Evolutionary conservation across 2,888 invertebrate genomes (phyloP).

Genomic region (Nezara viridula): DNA sequence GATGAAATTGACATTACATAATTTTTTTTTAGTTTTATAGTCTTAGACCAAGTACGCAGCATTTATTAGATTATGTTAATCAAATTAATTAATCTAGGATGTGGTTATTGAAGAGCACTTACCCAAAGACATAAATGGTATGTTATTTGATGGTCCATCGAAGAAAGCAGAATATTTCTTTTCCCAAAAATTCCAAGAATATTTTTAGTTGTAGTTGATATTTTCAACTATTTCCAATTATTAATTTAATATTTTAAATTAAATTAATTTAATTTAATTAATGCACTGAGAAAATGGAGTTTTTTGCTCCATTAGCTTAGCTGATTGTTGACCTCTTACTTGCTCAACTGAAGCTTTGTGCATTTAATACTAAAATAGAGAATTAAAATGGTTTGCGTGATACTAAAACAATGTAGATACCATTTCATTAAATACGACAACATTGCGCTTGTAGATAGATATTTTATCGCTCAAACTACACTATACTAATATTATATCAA

Average conservation of each 20-base stretch:
- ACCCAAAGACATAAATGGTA: conserved; percentile 13
- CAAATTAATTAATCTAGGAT: background rate
- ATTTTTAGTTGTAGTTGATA: background rate
- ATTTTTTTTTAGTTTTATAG: background rate
- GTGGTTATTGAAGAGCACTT: conserved; percentile 15
- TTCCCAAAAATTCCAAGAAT: background rate
- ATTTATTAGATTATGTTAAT: conserved; percentile 19
- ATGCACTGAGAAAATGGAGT: background rate
- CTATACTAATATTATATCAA: background rate
- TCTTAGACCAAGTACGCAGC: conserved; percentile 47
- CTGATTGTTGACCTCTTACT: background rate
- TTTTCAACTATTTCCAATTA: background rate
- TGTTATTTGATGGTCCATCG: background rate
- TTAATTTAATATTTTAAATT: background rate
- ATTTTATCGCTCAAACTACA: background rate
- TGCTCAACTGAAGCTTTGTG: conserved; percentile 3
- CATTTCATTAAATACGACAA: background rate
- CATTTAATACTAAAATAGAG: background rate
- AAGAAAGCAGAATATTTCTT: background rate
- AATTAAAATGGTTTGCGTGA: background rate
- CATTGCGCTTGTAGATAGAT: background rate
- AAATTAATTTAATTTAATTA: background rate
- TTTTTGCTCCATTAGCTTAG: background rate
- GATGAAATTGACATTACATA: background rate
- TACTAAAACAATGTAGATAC: background rate